Percentiles rank a stretch among this genome's conserved stretches.
These are phyloP conservation scores for Clepsis dumicolana DNA, from an alignment of 2,888 invertebrate genomes.

Conservation along the genomic window DNA sequence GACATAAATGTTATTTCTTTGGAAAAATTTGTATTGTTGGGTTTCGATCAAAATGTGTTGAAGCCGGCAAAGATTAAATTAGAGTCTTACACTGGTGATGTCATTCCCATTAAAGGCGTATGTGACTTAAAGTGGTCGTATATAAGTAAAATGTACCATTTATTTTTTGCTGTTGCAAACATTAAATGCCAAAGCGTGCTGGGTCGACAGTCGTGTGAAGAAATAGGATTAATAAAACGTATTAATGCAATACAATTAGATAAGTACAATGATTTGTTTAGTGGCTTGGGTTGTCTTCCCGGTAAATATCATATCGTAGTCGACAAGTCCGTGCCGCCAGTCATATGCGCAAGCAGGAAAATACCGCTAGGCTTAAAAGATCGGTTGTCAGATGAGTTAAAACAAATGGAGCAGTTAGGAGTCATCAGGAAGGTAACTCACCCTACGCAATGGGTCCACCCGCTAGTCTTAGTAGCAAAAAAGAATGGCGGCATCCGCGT, in stretches of 20 bases:
- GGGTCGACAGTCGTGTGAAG: no score
- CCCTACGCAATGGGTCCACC: no score
- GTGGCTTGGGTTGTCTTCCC: slow-evolving; percentile 17
- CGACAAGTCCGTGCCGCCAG: slow-evolving; percentile 15
- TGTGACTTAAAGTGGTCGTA: no score
- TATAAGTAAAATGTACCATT: slow-evolving; percentile 1
- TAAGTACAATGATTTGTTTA: slow-evolving; percentile 13
- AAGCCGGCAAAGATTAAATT: slow-evolving; percentile 1
- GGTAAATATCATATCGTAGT: slow-evolving; percentile 24
- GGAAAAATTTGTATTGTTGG: neutral
- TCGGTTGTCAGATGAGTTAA: neutral
- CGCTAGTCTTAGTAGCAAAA: no score
- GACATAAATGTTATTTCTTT: slow-evolving; percentile 14
- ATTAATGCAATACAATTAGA: no score
- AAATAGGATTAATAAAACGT: no score
- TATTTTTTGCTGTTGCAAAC: slow-evolving; percentile 8
- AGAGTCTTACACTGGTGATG: slow-evolving; percentile 5
- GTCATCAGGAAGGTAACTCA: no score
- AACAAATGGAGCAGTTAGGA: no score
- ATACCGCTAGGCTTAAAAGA: slow-evolving; percentile 13
- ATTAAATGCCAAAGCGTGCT: no score
- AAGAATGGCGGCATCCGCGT: no score
- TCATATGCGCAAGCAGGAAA: slow-evolving; percentile 15
- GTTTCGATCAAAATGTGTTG: slow-evolving; percentile 9
- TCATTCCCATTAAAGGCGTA: slow-evolving; percentile 14